phyloP scores from a whole-genome alignment of 2,888 invertebrate genomes.

The Spodoptera exigua region DNA sequence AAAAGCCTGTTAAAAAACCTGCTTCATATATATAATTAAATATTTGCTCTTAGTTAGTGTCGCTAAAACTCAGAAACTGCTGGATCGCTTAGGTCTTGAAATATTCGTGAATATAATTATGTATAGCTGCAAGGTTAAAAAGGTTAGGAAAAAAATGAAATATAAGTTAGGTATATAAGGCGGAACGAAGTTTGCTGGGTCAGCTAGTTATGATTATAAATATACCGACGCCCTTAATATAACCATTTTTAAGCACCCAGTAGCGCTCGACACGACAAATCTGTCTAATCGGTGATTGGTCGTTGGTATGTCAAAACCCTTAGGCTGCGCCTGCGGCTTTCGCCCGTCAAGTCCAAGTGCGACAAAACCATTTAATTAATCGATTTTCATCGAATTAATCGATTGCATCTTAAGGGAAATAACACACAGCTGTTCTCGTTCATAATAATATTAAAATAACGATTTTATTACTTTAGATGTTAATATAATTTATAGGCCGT shows the following conservation, averaged over 20 bases:
- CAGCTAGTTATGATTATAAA: too few species aligned
- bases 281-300: constrained; percentile 32
- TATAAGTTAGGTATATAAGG: too few species aligned
- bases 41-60: too few species aligned
- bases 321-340: constrained; percentile 26
- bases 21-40: too few species aligned
- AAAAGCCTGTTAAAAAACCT: too few species aligned
- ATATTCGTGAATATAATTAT: too few species aligned
- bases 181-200: too few species aligned
- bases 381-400: constrained; percentile 19
- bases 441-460: constrained; percentile 45
- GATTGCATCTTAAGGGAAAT: constrained; percentile 35
- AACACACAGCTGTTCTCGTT: constrained; percentile 43
- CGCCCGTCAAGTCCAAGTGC: constrained; percentile 18
- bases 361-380: constrained; percentile 33
- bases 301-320: constrained; percentile 8
- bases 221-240: constrained; percentile 1
- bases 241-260: constrained; percentile 5
- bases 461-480: constrained; percentile 44
- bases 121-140: too few species aligned
- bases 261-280: constrained; percentile 27
- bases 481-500: constrained; percentile 41
- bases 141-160: too few species aligned
- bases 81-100: too few species aligned
- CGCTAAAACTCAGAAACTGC: too few species aligned